Base-by-base conservation (phyloP, 2,888 invertebrate species). In the Polyploca ridens region DNA sequence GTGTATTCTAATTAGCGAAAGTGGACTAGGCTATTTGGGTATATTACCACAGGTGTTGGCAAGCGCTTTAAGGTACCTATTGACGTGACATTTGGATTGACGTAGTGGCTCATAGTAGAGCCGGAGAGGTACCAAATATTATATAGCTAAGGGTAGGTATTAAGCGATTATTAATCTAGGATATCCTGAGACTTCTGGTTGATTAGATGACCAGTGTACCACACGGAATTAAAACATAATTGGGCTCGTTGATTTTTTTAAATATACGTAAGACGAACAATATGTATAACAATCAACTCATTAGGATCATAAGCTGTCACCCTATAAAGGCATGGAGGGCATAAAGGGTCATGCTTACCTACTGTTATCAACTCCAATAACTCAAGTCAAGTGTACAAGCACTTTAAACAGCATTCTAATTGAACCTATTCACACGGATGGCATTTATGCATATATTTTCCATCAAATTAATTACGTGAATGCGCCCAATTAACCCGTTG, bases 1-100 rank as follows among this genome's bases (percentile, higher is more conserved):
- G 8, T 13, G 38, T 60, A 13, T 67, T 74, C 70, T 83, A 81
- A 83, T 85, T 86, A 85, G 82, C 80, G 79, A 82, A 84, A 85
- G 84, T 84, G 81, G 75, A 70, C 61, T 65, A 68, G 71, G 67
- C 65, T 60, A 67, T 67, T 64, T 63, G 62, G 63, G 66, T 11
- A 46, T 59, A 64, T 66, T 63, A 66, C 57, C 66, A n/a, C n/a
- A n/a, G n/a, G 68, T 58, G 64, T 62, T 59, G 62, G 63, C 16
- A 58, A 46, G 35, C 62, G 64, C 57, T 61, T 58, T 64, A 14
- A 54, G 54, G 54, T 54, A n/a, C n/a, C n/a, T n/a, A 54, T 54
- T 54, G 54, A 54, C 54, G 1, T 49, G 49, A 49, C 49, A 16
- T 54, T 54, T 16, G 19, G 19, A 19, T 54, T 58, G 58, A 58